phyloP scores from a whole-genome alignment of 2,113 vertebrate species.

The Rhegmatorhina hoffmannsi region DNA sequence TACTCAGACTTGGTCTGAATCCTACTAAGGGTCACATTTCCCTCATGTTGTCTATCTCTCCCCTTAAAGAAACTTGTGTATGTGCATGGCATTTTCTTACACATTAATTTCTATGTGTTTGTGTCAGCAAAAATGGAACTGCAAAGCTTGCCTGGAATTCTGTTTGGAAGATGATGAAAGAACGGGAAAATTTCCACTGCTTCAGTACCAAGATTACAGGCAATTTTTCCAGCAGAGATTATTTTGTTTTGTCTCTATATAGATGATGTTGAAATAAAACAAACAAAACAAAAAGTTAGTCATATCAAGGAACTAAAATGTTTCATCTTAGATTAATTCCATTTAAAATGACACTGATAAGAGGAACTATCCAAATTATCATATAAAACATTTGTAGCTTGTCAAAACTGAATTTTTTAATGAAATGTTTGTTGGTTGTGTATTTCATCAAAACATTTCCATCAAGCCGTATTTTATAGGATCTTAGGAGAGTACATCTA shows the following conservation, averaged over 20 bases:
- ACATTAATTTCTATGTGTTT: not conserved
- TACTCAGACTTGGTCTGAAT: not conserved
- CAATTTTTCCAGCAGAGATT: constrained; percentile 2
- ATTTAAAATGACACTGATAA: not conserved
- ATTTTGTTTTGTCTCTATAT: not conserved
- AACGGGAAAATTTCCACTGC: not conserved
- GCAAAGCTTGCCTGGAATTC: constrained; percentile 18
- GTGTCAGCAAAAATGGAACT: not conserved
- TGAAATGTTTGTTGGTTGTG: not conserved
- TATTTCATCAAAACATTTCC: not conserved
- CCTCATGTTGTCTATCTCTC: not conserved
- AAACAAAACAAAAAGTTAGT: not conserved
- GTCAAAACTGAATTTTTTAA: not conserved
- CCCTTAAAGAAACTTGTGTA: not conserved
- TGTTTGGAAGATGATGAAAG: constrained; percentile 23
- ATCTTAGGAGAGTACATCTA: not conserved
- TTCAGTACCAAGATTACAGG: not conserved
- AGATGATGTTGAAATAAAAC: not conserved
- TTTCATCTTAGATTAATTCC: not conserved
- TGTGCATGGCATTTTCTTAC: not conserved
- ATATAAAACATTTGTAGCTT: not conserved
- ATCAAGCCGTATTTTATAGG: not conserved
- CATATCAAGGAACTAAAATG: not conserved
- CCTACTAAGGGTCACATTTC: not conserved
- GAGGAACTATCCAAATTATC: not conserved